These are phyloP conservation scores for Oreochromis mossambicus DNA, from an alignment of 2,797 vertebrate species.

Conservation along the genomic window DNA sequence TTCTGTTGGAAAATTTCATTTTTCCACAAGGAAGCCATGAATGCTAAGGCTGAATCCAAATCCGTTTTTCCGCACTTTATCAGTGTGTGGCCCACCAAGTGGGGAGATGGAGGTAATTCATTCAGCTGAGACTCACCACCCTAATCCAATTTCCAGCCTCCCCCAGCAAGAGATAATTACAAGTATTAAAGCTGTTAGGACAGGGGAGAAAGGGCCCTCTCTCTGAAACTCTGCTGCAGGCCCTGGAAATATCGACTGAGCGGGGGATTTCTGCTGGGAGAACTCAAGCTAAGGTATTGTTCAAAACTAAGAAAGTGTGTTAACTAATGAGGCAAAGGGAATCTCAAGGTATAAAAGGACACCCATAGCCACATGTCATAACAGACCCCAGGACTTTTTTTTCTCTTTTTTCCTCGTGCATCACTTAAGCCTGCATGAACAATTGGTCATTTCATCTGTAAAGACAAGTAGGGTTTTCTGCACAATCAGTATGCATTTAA, in stretches of 20 bases:
- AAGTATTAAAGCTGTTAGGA: conserved; percentile 86
- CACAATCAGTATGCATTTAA: conserved; percentile 67
- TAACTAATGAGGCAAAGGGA: conserved; percentile 83
- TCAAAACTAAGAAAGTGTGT: conserved; percentile 85
- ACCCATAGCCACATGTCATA: conserved; percentile 75
- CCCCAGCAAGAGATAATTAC: conserved; percentile 91
- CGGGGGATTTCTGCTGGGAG: conserved; percentile 74
- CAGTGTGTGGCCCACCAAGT: conserved; percentile 90
- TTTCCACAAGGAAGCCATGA: conserved; percentile 92
- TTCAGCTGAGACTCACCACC: conserved; percentile 89
- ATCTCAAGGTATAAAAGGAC: conserved; percentile 78
- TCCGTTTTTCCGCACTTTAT: conserved; percentile 88
- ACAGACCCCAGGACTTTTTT: conserved; percentile 77
- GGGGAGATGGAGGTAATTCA: conserved; percentile 90
- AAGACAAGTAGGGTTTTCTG: conserved; percentile 58
- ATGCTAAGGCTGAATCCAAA: conserved; percentile 90
- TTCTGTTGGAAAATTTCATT: conserved; percentile 91
- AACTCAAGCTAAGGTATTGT: conserved; percentile 82
- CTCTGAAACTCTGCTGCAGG: conserved; percentile 76
- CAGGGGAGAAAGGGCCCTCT: conserved; percentile 68
- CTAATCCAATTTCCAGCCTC: conserved; percentile 95
- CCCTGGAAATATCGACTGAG: conserved; percentile 74
- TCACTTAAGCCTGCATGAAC: conserved; percentile 64
- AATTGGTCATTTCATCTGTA: conserved; percentile 70
- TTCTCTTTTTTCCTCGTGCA: conserved; percentile 33